Evolutionary conservation across 2,888 invertebrate genomes (phyloP).

Genomic region (Zonitis immaculata): DNA sequence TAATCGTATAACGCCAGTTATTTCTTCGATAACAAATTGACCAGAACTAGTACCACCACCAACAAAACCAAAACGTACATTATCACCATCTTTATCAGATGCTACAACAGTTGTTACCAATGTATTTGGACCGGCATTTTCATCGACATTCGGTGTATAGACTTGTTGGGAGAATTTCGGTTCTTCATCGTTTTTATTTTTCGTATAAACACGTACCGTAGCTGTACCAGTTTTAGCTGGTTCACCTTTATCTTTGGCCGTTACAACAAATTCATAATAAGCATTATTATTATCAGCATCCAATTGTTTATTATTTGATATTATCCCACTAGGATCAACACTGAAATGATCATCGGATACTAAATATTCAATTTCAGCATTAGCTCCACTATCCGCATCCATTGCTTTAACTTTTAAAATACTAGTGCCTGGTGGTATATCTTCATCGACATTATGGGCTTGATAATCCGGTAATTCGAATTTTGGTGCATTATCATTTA

Average conservation of each 20-base stretch:
- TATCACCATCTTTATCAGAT: constrained; percentile 95
- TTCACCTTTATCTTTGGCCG: constrained; percentile 92
- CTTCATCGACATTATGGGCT: constrained; percentile 94
- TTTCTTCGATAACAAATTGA: constrained; percentile 92
- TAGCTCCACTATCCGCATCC: constrained; percentile 91
- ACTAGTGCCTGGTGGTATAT: constrained; percentile 85
- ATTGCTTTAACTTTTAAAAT: constrained; percentile 94
- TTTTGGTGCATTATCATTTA: constrained; percentile 96
- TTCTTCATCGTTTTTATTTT: constrained; percentile 96
- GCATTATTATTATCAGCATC: constrained; percentile 97
- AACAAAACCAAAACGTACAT: constrained; percentile 87
- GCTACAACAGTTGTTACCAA: constrained; percentile 95
- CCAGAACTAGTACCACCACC: constrained; percentile 87
- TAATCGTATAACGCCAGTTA: constrained; percentile 88
- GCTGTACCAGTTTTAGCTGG: constrained; percentile 90
- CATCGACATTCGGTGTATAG: constrained; percentile 93
- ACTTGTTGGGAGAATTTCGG: constrained; percentile 96
- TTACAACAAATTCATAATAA: constrained; percentile 91
- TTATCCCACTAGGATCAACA: constrained; percentile 88
- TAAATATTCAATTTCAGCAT: constrained; percentile 90
- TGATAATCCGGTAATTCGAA: constrained; percentile 96
- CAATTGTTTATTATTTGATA: constrained; percentile 86
- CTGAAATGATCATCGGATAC: constrained; percentile 93
- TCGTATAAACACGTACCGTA: constrained; percentile 93
- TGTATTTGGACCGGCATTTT: constrained; percentile 92